Evolutionary conservation across 2,113 vertebrate genomes (phyloP).

Genomic region (Daboia siamensis): DNA sequence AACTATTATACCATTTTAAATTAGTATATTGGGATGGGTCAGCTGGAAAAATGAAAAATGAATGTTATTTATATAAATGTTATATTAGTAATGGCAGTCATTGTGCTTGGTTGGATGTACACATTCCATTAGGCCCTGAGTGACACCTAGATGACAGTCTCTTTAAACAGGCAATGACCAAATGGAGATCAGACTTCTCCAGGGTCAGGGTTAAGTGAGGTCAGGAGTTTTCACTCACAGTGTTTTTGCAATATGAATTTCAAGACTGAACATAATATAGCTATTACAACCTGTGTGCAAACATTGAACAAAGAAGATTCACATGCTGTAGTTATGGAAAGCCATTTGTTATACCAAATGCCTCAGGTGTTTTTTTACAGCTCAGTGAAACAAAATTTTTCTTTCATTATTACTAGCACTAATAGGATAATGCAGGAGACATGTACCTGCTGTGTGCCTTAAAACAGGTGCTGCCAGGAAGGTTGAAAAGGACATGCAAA

Average conservation of each 20-base stretch:
- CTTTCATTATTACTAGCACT: background rate
- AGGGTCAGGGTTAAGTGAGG: slow-evolving; percentile 25
- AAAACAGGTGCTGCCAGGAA: background rate
- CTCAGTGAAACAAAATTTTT: background rate
- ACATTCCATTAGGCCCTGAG: background rate
- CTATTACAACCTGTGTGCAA: background rate
- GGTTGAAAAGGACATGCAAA: background rate
- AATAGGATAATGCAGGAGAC: background rate
- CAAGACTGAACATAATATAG: background rate
- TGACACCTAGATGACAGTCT: slow-evolving; percentile 1
- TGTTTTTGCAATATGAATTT: background rate
- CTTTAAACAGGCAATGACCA: slow-evolving; percentile 16
- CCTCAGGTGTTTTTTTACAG: background rate
- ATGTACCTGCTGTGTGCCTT: background rate
- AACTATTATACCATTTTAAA: background rate
- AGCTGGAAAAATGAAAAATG: background rate
- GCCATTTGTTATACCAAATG: background rate
- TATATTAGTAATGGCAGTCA: background rate
- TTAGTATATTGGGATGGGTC: slow-evolving; percentile 6
- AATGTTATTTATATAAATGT: slow-evolving; percentile 5
- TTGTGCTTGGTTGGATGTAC: background rate
- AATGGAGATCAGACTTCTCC: background rate
- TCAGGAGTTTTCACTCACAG: slow-evolving; percentile 4
- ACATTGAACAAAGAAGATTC: background rate
- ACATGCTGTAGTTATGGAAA: background rate